Evolutionary conservation across 2,888 invertebrate species (phyloP).

Genomic region (Trichopria drosophilae): DNA sequence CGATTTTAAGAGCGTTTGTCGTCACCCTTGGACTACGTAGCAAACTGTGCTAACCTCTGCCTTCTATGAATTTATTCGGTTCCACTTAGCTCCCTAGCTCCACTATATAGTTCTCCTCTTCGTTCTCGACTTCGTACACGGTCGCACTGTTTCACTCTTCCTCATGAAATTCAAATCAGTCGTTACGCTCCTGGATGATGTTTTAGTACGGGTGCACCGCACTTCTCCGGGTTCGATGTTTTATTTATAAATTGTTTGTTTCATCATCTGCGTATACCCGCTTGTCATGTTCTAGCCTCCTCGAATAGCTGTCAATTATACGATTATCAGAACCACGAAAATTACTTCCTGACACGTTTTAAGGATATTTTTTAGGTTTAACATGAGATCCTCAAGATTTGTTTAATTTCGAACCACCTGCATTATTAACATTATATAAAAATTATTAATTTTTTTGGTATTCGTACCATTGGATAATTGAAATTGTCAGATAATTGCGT

Average conservation of each 20-base stretch:
- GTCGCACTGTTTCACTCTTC: slow-evolving; percentile 47
- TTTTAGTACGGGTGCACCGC: slow-evolving; percentile 30
- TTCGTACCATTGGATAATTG: too few relatives aligned
- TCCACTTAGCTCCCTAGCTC: slow-evolving; percentile 31
- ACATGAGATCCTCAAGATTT: too few relatives aligned
- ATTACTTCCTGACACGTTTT: too few relatives aligned
- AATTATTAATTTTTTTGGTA: too few relatives aligned
- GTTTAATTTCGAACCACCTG: too few relatives aligned
- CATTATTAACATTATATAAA: too few relatives aligned
- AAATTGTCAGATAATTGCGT: too few relatives aligned
- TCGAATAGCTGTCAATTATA: slow-evolving; percentile 11
- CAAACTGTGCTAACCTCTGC: slow-evolving; percentile 5
- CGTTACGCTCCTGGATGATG: slow-evolving; percentile 50
- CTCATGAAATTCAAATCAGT: slow-evolving; percentile 57
- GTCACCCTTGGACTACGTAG: slow-evolving; percentile 1
- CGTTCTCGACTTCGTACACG: slow-evolving; percentile 39
- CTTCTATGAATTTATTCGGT: slow-evolving; percentile 32
- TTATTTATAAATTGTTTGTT: slow-evolving; percentile 54
- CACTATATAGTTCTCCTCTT: too few relatives aligned
- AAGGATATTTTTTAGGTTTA: too few relatives aligned
- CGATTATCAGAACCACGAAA: slow-evolving; percentile 18
- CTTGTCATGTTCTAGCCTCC: slow-evolving; percentile 14
- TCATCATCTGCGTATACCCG: slow-evolving; percentile 38
- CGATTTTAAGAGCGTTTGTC: too few relatives aligned
- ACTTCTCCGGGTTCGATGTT: slow-evolving; percentile 45